Base-by-base conservation (phyloP, 2,888 invertebrate species). In the Molanna angustata region DNA sequence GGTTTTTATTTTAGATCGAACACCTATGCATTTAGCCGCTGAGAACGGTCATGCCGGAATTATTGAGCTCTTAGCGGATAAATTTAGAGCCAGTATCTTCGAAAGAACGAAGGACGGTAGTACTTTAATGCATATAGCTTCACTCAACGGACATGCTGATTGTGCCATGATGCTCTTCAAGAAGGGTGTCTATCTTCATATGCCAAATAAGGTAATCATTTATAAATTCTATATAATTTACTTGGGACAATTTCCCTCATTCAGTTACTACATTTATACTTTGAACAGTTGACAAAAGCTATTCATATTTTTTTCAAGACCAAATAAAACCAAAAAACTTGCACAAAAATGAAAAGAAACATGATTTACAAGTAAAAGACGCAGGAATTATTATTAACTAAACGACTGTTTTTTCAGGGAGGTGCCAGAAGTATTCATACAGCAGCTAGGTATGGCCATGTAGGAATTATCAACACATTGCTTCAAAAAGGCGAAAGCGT, bases 141-240 rank as follows among this genome's bases (percentile, higher is more conserved):
- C 98, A 0, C 79, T 94, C 57, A 94, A 93, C 67, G 98, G 99
- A 0, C 97, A 98, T 70, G 94, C 98, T 0, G 97, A 97, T 66
- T 98, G 98, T 64, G 98, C 98, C 40, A 90, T 95, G 79, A 95
- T 96, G 84, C 87, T 99, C 57, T 92, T 99, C 72, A 96, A 95
- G 73, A 95, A 97, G 69, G 99, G 99, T 9, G 98, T 99, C 31
- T 98, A 98, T 61, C 81, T 99, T 17, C 95, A 97, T 69, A 99
- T 99, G 98, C 98, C 99, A 57, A 99, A 99, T 71, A 99, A 98
- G 82, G 87, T 76, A 61, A 50, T 16, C n/a, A n/a, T n/a, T n/a
- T n/a, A n/a, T n/a, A n/a, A n/a, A n/a, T n/a, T n/a, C n/a, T n/a
- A n/a, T n/a, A n/a, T n/a, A n/a, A n/a, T n/a, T n/a, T n/a, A n/a